Percentiles rank a stretch among this genome's conserved stretches.
These are phyloP conservation scores for Centropyge bicolor DNA, from an alignment of 2,797 vertebrate species.

Conservation along the genomic window DNA sequence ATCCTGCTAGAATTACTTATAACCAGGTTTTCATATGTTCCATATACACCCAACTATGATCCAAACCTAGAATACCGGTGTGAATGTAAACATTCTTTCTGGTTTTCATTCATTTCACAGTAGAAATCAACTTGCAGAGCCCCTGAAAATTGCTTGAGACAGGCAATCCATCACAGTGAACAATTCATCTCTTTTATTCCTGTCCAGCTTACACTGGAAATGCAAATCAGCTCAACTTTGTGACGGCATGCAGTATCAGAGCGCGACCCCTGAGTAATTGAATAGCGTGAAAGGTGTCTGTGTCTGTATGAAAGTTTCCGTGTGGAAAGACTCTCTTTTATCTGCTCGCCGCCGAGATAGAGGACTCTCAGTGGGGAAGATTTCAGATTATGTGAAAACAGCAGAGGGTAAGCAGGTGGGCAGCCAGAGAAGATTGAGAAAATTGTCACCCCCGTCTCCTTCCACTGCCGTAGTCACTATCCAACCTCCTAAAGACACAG, in stretches of 20 bases:
- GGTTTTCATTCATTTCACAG: background rate
- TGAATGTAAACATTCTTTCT: background rate
- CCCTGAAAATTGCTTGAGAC: background rate
- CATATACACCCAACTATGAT: background rate
- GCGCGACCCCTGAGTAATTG: constrained; percentile 59
- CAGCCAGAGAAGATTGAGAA: constrained; percentile 46
- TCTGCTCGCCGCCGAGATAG: constrained; percentile 33
- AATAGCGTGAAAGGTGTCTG: constrained; percentile 55
- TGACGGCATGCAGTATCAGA: constrained; percentile 35
- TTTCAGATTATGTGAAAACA: constrained; percentile 48
- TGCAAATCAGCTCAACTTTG: constrained; percentile 40
- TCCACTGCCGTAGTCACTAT: constrained; percentile 27
- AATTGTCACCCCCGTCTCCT: constrained; percentile 23
- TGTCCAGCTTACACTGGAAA: constrained; percentile 21
- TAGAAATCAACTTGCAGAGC: background rate
- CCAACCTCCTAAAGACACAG: constrained; percentile 63
- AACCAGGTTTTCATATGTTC: background rate
- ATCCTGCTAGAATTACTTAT: background rate
- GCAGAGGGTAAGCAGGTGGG: constrained; percentile 42
- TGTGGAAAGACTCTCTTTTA: constrained; percentile 50
- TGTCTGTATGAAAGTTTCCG: constrained; percentile 50
- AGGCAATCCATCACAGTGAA: constrained; percentile 38
- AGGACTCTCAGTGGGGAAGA: constrained; percentile 35
- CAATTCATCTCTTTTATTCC: constrained; percentile 22
- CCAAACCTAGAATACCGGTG: background rate